Conservation (phyloP, 2,113 vertebrate species). For the Isichthys henryi region DNA sequence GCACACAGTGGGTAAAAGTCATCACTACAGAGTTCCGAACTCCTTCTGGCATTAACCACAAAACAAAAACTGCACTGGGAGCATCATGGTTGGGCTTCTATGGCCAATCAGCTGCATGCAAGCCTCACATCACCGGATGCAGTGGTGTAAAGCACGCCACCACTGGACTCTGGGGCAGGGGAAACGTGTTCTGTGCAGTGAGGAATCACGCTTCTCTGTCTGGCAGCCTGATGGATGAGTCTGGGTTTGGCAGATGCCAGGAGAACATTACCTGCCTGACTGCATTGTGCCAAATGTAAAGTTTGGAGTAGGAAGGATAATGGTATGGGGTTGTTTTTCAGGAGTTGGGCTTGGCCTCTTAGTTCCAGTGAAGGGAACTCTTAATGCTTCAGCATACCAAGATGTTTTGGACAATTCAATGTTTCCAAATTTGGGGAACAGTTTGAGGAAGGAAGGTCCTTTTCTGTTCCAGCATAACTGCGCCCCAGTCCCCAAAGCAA, state of each 20-base stretch:
- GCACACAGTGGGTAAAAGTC: background rate
- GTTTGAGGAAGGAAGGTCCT: too few relatives aligned
- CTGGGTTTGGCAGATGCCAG: background rate
- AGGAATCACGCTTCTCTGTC: background rate
- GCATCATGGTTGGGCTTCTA: background rate
- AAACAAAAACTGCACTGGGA: background rate
- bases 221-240: background rate
- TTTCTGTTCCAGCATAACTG: background rate
- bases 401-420: background rate
- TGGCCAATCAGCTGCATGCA: background rate
- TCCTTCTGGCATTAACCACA: background rate
- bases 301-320: background rate
- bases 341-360: background rate
- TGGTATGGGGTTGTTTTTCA: background rate
- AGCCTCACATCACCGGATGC: background rate
- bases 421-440: background rate
- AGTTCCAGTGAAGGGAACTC: background rate
- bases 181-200: background rate
- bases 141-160: background rate
- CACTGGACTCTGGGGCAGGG: background rate
- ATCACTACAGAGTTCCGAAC: background rate
- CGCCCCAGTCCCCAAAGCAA: background rate
- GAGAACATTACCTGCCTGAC: background rate
- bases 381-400: background rate
- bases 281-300: background rate